Evolutionary conservation across 2,888 invertebrate genomes (phyloP).

Genomic region (Frankliniella fusca): DNA sequence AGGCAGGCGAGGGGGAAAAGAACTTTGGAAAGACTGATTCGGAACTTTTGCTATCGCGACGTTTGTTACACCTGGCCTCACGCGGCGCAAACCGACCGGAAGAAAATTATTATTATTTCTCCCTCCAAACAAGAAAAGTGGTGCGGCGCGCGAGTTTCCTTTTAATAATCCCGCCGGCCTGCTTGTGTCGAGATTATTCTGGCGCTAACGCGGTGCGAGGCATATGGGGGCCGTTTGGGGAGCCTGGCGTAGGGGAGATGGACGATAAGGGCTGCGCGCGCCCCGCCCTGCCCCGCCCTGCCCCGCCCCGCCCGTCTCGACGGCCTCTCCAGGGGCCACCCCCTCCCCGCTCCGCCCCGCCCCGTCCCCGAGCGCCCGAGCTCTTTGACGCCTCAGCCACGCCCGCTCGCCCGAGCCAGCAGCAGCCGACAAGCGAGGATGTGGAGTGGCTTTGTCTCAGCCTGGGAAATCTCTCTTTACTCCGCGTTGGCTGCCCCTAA

Average conservation of each 20-base stretch:
- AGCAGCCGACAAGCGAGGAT: background rate
- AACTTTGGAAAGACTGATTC: constrained; percentile 2
- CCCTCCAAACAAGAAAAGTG: background rate
- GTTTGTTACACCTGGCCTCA: constrained; percentile 11
- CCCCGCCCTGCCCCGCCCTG: background rate
- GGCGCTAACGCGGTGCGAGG: background rate
- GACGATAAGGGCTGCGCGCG: background rate
- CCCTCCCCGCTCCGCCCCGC: background rate
- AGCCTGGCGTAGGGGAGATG: background rate
- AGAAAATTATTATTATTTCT: background rate
- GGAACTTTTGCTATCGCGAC: background rate
- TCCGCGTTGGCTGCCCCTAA: background rate
- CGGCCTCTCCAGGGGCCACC: too few species aligned
- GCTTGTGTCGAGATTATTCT: too few species aligned
- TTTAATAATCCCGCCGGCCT: background rate
- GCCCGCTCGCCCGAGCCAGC: background rate
- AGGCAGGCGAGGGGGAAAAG: background rate
- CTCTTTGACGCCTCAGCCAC: background rate
- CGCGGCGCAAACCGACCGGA: background rate
- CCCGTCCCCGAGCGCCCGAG: background rate
- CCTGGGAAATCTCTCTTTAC: background rate
- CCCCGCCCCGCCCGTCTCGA: background rate
- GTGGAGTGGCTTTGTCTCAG: constrained; percentile 12
- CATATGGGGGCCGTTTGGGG: background rate
- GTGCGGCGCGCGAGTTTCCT: background rate